phyloP scores from a whole-genome alignment of 2,113 vertebrate species.

The Pimephales promelas region DNA sequence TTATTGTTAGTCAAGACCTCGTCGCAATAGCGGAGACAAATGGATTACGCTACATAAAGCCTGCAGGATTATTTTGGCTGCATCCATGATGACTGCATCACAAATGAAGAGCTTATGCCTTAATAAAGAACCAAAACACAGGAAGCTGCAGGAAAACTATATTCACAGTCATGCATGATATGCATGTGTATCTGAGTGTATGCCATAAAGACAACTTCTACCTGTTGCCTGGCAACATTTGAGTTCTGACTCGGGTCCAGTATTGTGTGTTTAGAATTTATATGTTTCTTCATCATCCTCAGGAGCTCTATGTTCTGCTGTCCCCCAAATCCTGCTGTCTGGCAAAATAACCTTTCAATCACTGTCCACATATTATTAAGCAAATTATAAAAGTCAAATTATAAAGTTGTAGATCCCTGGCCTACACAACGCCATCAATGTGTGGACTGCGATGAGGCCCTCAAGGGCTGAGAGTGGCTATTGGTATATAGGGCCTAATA shows the following conservation, averaged over 20 bases:
- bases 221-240: constrained; percentile 57
- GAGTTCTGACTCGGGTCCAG: constrained; percentile 28
- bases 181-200: not conserved
- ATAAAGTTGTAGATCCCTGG: not conserved
- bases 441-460: too few relatives aligned
- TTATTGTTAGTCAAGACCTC: constrained; percentile 9
- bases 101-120: constrained; percentile 25
- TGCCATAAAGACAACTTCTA: constrained; percentile 42
- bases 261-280: constrained; percentile 28
- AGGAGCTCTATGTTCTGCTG: not conserved
- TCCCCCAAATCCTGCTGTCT: not conserved
- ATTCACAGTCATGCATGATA: constrained; percentile 11
- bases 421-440: too few relatives aligned
- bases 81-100: constrained; percentile 15
- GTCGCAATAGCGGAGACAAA: not conserved
- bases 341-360: not conserved
- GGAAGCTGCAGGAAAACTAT: not conserved
- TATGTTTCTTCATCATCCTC: not conserved
- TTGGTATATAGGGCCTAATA: too few relatives aligned
- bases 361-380: not conserved
- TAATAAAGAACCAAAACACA: not conserved
- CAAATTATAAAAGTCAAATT: not conserved
- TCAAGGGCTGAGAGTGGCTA: too few relatives aligned
- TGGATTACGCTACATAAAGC: constrained; percentile 12
- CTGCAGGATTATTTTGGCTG: not conserved